Evolutionary conservation across 1,140 invertebrate genomes (phyloP).

Genomic region (Cepaea nemoralis): DNA sequence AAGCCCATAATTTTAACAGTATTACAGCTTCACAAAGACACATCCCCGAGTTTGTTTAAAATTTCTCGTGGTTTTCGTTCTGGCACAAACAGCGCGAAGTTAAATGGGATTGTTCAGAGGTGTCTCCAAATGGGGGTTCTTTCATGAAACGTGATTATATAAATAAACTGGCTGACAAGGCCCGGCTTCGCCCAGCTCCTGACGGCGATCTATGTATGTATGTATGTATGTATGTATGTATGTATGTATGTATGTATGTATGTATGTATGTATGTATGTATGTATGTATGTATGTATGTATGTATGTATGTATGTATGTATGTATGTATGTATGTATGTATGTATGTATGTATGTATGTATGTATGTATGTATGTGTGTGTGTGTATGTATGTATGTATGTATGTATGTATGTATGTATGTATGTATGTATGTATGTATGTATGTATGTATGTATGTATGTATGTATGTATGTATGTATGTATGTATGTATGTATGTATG

Average conservation of each 20-base stretch:
- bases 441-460: constrained; percentile 12
- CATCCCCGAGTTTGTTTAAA: no score
- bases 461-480: constrained; percentile 12
- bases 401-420: neutral
- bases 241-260: neutral
- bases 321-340: neutral
- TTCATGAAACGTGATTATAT: no score
- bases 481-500: constrained; percentile 12
- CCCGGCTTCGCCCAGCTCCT: no score
- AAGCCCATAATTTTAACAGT: no score
- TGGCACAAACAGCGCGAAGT: neutral
- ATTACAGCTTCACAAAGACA: no score
- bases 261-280: neutral
- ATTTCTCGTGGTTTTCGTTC: no score
- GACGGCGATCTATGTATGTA: neutral
- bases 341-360: neutral
- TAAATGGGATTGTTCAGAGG: no score
- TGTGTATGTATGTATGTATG: neutral
- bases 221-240: neutral
- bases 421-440: neutral
- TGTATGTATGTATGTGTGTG: neutral
- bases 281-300: neutral
- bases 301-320: neutral
- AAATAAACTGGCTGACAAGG: no score
- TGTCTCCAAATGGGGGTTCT: no score